A percentile compares a stretch with the other conserved stretches of the same genome.
These are phyloP conservation scores for Uromys caudimaculatus DNA, from an alignment of 2,797 vertebrate genomes.

Conservation along the genomic window DNA sequence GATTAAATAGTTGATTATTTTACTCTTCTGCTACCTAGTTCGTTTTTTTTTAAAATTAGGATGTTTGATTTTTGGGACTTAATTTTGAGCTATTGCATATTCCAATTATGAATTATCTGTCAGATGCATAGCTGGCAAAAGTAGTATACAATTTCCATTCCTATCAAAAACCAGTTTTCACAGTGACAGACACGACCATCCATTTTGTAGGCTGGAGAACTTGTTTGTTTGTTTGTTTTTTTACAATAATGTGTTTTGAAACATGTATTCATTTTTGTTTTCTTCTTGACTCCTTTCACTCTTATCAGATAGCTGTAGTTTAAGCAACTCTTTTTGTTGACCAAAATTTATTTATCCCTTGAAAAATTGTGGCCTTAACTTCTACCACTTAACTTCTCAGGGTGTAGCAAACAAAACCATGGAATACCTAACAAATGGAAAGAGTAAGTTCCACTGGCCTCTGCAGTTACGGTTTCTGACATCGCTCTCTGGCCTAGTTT, in stretches of 20 bases:
- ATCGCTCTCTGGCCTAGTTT: neutral
- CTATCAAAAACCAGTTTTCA: neutral
- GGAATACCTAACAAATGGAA: neutral
- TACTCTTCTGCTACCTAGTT: no score
- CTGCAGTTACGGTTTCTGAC: neutral
- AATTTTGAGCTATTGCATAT: neutral
- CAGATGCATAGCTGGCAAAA: neutral
- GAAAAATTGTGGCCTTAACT: neutral
- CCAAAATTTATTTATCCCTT: neutral
- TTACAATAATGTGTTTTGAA: neutral
- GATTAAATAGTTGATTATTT: neutral
- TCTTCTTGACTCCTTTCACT: neutral
- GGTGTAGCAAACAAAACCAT: neutral
- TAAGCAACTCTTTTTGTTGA: neutral
- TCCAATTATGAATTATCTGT: neutral
- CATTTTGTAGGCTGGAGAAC: neutral
- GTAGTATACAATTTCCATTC: neutral
- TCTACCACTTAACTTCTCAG: neutral
- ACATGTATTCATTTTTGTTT: neutral
- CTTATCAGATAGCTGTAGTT: neutral
- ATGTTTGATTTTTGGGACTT: neutral
- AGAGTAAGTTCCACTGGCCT: neutral
- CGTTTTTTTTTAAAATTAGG: neutral
- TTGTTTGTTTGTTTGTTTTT: neutral
- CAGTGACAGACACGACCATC: neutral